These are phyloP conservation scores for Hydrolagus colliei DNA, from an alignment of 2,797 vertebrate genomes.

Conservation along the genomic window DNA sequence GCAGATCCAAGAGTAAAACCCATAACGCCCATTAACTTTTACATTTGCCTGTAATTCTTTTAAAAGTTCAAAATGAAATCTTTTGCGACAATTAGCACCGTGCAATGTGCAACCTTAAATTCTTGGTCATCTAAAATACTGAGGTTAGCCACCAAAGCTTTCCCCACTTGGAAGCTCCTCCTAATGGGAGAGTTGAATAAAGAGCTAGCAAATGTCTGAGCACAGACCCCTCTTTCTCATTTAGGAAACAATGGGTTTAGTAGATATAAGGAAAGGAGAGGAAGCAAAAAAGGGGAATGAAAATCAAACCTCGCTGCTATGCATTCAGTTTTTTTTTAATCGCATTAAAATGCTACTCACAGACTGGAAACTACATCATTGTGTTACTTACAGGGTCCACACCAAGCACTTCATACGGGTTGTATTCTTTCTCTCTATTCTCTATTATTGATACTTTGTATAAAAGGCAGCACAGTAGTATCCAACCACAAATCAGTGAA, in stretches of 20 bases:
- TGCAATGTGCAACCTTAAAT: too few species aligned
- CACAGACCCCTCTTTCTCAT: not conserved
- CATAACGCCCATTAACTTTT: too few species aligned
- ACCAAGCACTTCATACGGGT: slow-evolving; percentile 91
- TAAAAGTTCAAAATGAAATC: too few species aligned
- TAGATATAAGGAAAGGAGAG: not conserved
- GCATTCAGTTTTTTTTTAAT: too few species aligned
- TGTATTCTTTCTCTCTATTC: slow-evolving; percentile 95
- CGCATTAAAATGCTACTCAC: not conserved
- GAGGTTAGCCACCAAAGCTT: too few species aligned
- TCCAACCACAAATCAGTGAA: slow-evolving; percentile 88
- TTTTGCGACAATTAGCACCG: too few species aligned
- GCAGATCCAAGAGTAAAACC: too few species aligned
- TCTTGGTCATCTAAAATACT: too few species aligned
- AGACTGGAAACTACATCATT: not conserved
- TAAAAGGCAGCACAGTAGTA: slow-evolving; percentile 84
- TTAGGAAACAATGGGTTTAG: not conserved
- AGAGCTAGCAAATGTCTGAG: not conserved
- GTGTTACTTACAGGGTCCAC: slow-evolving; percentile 80
- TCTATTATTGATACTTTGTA: slow-evolving; percentile 98
- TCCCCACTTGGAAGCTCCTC: not conserved
- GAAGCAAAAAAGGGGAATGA: too few species aligned
- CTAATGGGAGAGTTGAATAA: not conserved
- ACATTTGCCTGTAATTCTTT: too few species aligned
- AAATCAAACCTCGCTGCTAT: not conserved